Conservation (phyloP, 64 coral and sea anemone genomes). For the Trachythela sp. region DNA sequence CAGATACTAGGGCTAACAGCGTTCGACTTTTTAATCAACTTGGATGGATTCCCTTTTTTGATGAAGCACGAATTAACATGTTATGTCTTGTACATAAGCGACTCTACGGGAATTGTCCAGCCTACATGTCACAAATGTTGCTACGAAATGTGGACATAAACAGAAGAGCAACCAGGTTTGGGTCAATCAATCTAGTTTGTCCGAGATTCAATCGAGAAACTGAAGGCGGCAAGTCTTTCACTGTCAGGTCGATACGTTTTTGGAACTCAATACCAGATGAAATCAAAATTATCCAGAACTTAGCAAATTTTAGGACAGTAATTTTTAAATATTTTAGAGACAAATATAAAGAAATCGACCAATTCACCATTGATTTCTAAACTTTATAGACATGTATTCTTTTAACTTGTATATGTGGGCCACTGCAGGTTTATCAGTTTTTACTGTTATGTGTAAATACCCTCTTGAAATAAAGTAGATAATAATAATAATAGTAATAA, state of each 20-base stretch:
- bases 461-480: no score
- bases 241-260: constrained; percentile 16
- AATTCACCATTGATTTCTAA: constrained; percentile 3
- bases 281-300: neutral
- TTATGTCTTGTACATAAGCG: neutral
- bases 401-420: no score
- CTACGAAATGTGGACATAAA: neutral
- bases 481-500: no score
- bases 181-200: constrained; percentile 34
- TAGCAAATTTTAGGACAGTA: neutral
- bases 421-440: no score
- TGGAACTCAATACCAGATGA: constrained; percentile 14
- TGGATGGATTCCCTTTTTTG: neutral
- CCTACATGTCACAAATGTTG: neutral
- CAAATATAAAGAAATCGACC: neutral
- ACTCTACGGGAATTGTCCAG: neutral
- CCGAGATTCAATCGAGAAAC: constrained; percentile 49
- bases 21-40: neutral
- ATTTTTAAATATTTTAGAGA: neutral
- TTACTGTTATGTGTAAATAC: no score
- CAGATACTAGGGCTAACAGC: neutral
- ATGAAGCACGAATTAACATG: neutral
- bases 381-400: no score
- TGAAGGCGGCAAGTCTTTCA: constrained; percentile 34
- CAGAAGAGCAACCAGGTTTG: constrained; percentile 19